These are phyloP conservation scores for Scatophagus argus DNA, from an alignment of 2,113 vertebrate genomes.

Conservation along the genomic window DNA sequence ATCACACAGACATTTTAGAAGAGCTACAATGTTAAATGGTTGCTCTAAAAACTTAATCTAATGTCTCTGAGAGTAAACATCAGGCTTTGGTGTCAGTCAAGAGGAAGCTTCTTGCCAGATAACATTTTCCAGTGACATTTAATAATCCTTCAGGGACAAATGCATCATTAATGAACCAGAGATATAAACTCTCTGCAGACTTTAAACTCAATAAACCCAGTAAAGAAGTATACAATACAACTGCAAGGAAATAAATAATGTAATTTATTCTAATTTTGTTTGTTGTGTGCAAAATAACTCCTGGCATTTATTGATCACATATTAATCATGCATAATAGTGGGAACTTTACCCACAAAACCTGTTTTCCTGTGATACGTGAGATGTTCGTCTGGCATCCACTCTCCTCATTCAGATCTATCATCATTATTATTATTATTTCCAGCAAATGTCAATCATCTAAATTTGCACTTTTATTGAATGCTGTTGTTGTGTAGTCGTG, in stretches of 20 bases:
- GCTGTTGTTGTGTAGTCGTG: too few species aligned
- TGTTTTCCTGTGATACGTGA: not conserved
- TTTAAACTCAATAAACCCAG: conserved; percentile 2
- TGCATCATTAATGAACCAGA: conserved; percentile 48
- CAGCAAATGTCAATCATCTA: too few species aligned
- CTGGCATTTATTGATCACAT: not conserved
- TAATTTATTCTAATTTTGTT: conserved; percentile 15
- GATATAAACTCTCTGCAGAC: conserved; percentile 37
- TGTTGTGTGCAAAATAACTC: conserved; percentile 14
- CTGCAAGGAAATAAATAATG: conserved; percentile 37
- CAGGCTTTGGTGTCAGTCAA: conserved; percentile 23
- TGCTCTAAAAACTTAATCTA: conserved; percentile 8
- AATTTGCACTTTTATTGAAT: too few species aligned
- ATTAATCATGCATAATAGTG: not conserved
- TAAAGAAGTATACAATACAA: not conserved
- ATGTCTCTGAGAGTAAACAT: conserved; percentile 35
- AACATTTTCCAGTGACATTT: conserved; percentile 56
- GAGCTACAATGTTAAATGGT: not conserved
- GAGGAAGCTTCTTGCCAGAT: conserved; percentile 29
- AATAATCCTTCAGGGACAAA: conserved; percentile 55
- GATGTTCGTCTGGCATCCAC: not conserved
- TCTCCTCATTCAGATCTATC: too few species aligned
- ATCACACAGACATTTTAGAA: not conserved
- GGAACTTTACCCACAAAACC: not conserved
- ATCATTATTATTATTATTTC: too few species aligned